phyloP scores from a whole-genome alignment of 2,113 vertebrate species.

The Hypomesus transpacificus region DNA sequence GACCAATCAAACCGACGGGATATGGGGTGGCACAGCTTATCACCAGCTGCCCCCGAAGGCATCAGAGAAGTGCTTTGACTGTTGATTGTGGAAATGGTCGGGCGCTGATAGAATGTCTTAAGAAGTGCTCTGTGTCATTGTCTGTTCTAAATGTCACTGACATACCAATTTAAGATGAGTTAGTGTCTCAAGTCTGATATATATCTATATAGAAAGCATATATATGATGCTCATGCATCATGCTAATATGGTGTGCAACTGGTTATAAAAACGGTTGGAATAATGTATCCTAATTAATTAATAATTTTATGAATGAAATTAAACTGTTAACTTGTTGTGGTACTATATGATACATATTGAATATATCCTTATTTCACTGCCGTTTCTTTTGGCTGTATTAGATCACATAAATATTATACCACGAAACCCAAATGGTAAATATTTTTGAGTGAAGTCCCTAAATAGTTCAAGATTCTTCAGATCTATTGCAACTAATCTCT shows the following conservation, averaged over 20 bases:
- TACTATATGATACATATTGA: no score
- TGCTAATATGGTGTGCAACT: no score
- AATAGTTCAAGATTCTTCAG: constrained; percentile 35
- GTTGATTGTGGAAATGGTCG: constrained; percentile 25
- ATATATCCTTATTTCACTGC: no score
- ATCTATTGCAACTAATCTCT: constrained; percentile 52
- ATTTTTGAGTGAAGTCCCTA: constrained; percentile 25
- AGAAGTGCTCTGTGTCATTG: background rate
- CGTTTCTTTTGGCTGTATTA: constrained; percentile 22
- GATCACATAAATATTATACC: constrained; percentile 28
- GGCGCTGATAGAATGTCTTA: constrained; percentile 15
- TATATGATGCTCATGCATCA: no score
- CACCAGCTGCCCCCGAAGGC: constrained; percentile 31
- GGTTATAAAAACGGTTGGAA: no score
- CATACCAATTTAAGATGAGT: constrained; percentile 26
- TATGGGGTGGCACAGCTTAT: constrained; percentile 26
- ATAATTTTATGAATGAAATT: no score
- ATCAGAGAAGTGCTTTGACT: constrained; percentile 26
- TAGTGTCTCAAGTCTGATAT: no score
- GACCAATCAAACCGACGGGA: constrained; percentile 25
- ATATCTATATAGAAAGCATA: no score
- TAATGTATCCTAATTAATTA: no score
- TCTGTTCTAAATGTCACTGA: constrained; percentile 41
- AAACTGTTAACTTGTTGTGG: no score
- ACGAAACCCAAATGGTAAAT: constrained; percentile 42